phyloP scores from a whole-genome alignment of 2,113 vertebrate species.

The Meleagris gallopavo region DNA sequence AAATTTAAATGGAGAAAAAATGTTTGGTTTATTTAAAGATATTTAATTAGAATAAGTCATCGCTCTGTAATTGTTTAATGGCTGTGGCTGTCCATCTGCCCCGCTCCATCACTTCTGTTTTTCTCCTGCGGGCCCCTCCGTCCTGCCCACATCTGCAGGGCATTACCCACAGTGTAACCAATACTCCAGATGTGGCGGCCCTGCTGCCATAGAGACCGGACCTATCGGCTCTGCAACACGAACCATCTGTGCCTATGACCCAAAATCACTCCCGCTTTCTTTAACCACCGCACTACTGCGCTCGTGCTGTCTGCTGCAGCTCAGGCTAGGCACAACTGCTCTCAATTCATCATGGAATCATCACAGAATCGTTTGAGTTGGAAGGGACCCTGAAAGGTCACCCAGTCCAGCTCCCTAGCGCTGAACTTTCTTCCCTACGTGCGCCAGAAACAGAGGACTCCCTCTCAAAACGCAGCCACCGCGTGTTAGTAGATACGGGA shows the following conservation, averaged over 20 bases:
- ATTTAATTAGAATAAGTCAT: background rate
- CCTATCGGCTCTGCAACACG: conserved; percentile 56
- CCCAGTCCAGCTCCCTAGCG: too few species aligned
- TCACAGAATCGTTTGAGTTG: too few species aligned
- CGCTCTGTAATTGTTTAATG: conserved; percentile 7
- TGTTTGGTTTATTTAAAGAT: background rate
- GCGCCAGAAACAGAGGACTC: conserved; percentile 13
- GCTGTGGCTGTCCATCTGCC: conserved; percentile 20
- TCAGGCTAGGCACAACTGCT: background rate
- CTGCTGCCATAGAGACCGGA: conserved; percentile 66
- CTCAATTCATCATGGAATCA: background rate
- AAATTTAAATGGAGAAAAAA: background rate
- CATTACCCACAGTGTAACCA: conserved; percentile 71
- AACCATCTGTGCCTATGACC: conserved; percentile 63
- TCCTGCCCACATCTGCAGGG: conserved; percentile 65
- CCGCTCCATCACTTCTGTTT: conserved; percentile 10
- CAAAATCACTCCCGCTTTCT: conserved; percentile 50
- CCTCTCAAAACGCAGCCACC: background rate
- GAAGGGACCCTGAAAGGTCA: too few species aligned
- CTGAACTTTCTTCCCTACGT: background rate
- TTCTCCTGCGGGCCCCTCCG: conserved; percentile 12
- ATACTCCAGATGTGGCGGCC: conserved; percentile 63
- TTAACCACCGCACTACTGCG: background rate
- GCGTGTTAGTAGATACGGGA: background rate
- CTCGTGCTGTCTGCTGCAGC: background rate